Conservation (phyloP, 2,113 vertebrate species). For the Nerophis ophidion region DNA sequence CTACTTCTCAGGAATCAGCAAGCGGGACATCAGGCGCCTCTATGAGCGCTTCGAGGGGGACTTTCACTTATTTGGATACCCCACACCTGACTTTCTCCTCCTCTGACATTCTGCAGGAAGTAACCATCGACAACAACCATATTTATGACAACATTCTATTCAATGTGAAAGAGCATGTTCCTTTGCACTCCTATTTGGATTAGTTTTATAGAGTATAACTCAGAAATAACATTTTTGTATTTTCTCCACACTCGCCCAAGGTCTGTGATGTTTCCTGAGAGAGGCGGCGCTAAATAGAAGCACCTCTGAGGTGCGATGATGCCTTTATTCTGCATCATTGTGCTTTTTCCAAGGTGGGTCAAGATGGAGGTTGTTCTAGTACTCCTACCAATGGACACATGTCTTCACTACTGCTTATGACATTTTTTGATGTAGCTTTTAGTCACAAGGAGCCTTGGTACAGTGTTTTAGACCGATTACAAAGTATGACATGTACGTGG, state of each 20-base stretch:
- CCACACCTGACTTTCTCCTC: constrained; percentile 84
- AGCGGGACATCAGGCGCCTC: constrained; percentile 84
- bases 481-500: no score
- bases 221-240: background rate
- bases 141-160: constrained; percentile 1
- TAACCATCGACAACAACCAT: background rate
- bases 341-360: no score
- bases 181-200: constrained; percentile 13
- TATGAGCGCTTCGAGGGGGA: constrained; percentile 86
- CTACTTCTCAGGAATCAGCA: constrained; percentile 89
- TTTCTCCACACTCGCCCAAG: background rate
- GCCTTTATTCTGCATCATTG: no score
- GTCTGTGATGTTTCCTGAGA: no score
- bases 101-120: constrained; percentile 55
- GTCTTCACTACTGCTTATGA: no score
- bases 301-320: no score
- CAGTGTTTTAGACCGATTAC: no score
- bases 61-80: constrained; percentile 92
- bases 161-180: constrained; percentile 14
- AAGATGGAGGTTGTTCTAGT: no score
- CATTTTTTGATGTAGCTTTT: no score
- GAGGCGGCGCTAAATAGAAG: background rate
- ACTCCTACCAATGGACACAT: no score
- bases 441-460: no score
- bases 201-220: background rate